Percentiles rank a stretch among this genome's conserved stretches.
Conservation (phyloP, 2,888 invertebrate genomes). For the Brenthis daphne region DNA sequence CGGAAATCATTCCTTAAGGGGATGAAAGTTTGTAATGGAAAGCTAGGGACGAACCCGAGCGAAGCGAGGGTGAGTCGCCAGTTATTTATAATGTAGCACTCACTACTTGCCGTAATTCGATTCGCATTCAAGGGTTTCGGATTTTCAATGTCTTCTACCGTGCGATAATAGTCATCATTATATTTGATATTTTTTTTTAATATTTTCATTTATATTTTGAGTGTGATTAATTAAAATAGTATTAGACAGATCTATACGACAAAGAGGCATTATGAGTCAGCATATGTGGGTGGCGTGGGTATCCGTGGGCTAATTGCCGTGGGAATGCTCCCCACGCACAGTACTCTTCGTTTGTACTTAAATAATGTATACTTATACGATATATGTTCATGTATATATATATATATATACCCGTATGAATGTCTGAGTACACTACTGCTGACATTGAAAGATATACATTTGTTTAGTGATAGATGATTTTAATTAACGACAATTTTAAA, state of each 20-base stretch:
- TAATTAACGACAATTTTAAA: neutral
- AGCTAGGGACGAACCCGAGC: too few species aligned
- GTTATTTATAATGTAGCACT: too few species aligned
- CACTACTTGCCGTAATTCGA: too few species aligned
- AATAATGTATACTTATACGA: conserved; percentile 14
- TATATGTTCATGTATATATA: neutral
- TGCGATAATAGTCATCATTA: too few species aligned
- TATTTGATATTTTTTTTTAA: too few species aligned
- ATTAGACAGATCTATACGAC: neutral
- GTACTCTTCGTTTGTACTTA: conserved; percentile 29
- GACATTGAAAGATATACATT: neutral
- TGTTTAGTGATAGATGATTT: neutral
- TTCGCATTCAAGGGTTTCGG: too few species aligned
- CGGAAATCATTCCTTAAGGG: too few species aligned
- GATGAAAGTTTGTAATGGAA: too few species aligned
- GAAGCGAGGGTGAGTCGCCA: too few species aligned
- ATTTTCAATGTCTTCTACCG: too few species aligned
- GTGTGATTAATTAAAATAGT: too few species aligned
- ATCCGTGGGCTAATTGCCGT: conserved; percentile 74
- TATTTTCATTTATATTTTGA: too few species aligned
- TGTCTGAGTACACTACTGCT: neutral
- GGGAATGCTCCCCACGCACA: conserved; percentile 60
- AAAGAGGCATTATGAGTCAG: conserved; percentile 44
- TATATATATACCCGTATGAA: neutral
- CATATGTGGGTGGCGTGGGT: conserved; percentile 48